Conservation (phyloP, 92 coral and sea anemone genomes). For the Epizoanthus rinbou region DNA sequence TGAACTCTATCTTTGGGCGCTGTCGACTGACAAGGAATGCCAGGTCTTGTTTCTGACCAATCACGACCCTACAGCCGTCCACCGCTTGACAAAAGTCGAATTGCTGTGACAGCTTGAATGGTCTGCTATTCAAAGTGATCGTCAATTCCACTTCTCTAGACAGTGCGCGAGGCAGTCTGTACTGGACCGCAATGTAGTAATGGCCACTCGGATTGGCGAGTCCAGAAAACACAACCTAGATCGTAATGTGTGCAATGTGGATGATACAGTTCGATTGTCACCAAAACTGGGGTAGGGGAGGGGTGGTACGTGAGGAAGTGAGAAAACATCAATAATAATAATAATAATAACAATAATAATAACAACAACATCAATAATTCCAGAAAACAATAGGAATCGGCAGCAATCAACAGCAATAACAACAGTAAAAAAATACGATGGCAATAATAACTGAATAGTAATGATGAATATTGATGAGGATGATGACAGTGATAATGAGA, state of each 20-base stretch:
- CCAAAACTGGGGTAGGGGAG: too few species aligned
- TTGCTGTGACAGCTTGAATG: slow-evolving; percentile 53
- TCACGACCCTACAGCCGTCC: slow-evolving; percentile 68
- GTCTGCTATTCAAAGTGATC: slow-evolving; percentile 29
- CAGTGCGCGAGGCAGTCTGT: slow-evolving; percentile 52
- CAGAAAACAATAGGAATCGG: too few species aligned
- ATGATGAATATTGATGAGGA: too few species aligned
- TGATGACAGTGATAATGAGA: too few species aligned
- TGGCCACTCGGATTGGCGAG: slow-evolving; percentile 38
- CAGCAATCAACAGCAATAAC: background rate
- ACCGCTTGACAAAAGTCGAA: slow-evolving; percentile 68
- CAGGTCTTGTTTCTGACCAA: slow-evolving; percentile 1
- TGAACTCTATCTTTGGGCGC: slow-evolving; percentile 37
- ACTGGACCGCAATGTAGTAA: slow-evolving; percentile 71
- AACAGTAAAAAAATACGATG: background rate
- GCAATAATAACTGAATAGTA: too few species aligned
- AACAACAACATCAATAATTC: too few species aligned
- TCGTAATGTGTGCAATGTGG: too few species aligned
- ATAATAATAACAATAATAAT: too few species aligned
- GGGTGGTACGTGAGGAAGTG: too few species aligned
- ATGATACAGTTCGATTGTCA: too few species aligned
- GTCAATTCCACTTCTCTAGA: slow-evolving; percentile 53
- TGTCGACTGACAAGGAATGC: slow-evolving; percentile 18
- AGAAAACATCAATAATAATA: too few species aligned
- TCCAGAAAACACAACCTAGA: slow-evolving; percentile 39